Conservation (phyloP, 2,797 vertebrate genomes). For the Muscicapa comitata region DNA sequence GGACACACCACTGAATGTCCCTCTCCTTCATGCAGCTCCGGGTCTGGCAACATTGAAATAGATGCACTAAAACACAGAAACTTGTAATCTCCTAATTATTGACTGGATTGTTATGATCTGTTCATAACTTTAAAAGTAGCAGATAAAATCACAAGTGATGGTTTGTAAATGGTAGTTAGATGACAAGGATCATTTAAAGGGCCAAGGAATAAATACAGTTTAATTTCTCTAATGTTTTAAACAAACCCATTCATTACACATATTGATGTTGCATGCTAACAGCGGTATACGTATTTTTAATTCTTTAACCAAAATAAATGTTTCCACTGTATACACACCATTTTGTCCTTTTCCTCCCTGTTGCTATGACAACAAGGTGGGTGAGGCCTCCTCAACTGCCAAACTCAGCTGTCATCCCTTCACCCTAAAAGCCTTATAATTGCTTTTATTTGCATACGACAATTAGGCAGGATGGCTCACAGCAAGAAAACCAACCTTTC, state of each 20-base stretch:
- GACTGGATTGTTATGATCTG: conserved; percentile 67
- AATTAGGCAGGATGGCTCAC: conserved; percentile 99
- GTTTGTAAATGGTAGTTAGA: conserved; percentile 77
- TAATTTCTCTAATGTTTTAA: conserved; percentile 78
- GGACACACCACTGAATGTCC: conserved; percentile 30
- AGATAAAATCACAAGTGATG: conserved; percentile 73
- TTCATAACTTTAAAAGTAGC: conserved; percentile 76
- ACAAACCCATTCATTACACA: conserved; percentile 76
- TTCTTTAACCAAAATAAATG: conserved; percentile 78
- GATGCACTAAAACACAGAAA: conserved; percentile 60
- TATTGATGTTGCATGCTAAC: conserved; percentile 72
- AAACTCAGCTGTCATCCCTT: conserved; percentile 99
- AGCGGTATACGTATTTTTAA: conserved; percentile 73
- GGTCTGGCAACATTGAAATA: conserved; percentile 21
- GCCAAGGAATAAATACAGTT: conserved; percentile 74
- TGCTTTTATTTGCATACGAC: conserved; percentile 99
- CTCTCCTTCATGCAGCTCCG: conserved; percentile 51
- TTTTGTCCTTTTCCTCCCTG: conserved; percentile 85
- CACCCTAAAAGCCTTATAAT: conserved; percentile 99
- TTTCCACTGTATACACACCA: conserved; percentile 76
- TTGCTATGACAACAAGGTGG: conserved; percentile 99
- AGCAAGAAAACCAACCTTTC: conserved; percentile 94
- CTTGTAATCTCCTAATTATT: conserved; percentile 76
- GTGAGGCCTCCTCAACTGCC: conserved; percentile 94
- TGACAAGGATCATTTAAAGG: conserved; percentile 76